A percentile compares a stretch with the other conserved stretches of the same genome.
Conservation (phyloP, 2,797 vertebrate species). For the Dipus sagitta region DNA sequence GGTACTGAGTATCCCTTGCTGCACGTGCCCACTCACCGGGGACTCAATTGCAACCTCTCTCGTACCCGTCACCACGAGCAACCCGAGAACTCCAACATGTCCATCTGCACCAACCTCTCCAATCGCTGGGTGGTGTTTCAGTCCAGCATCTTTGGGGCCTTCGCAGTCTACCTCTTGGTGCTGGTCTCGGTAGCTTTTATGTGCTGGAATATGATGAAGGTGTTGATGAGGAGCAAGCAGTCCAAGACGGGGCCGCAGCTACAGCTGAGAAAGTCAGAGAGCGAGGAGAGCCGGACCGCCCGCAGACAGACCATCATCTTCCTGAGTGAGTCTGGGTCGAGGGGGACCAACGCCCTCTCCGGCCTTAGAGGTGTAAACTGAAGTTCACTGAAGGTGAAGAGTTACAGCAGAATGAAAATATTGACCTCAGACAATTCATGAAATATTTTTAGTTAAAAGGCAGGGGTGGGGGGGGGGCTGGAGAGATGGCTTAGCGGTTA, state of each 20-base stretch:
- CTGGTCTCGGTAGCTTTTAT: conserved; percentile 92
- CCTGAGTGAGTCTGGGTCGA: conserved; percentile 90
- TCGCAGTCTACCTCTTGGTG: conserved; percentile 92
- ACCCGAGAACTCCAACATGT: conserved; percentile 88
- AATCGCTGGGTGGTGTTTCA: conserved; percentile 93
- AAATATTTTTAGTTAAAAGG: background rate
- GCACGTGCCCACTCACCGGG: conserved; percentile 66
- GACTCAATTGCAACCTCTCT: conserved; percentile 63
- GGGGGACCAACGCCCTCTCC: background rate
- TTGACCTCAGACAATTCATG: background rate
- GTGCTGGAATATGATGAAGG: conserved; percentile 95
- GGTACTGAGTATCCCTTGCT: conserved; percentile 92
- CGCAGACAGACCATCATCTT: conserved; percentile 96
- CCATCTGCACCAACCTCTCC: conserved; percentile 95
- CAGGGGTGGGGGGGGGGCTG: no score
- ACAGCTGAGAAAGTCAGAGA: conserved; percentile 88
- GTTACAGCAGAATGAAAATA: background rate
- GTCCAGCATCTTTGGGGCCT: conserved; percentile 92
- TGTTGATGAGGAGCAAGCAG: conserved; percentile 86
- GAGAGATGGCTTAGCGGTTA: no score
- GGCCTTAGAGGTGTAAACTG: background rate
- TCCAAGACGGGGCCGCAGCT: background rate
- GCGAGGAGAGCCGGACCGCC: conserved; percentile 87
- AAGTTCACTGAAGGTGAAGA: background rate
- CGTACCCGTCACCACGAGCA: conserved; percentile 42